A percentile compares a stretch with the other conserved stretches of the same genome.
phyloP scores from a whole-genome alignment of 1,140 invertebrate species.

The Drosophila tristis region DNA sequence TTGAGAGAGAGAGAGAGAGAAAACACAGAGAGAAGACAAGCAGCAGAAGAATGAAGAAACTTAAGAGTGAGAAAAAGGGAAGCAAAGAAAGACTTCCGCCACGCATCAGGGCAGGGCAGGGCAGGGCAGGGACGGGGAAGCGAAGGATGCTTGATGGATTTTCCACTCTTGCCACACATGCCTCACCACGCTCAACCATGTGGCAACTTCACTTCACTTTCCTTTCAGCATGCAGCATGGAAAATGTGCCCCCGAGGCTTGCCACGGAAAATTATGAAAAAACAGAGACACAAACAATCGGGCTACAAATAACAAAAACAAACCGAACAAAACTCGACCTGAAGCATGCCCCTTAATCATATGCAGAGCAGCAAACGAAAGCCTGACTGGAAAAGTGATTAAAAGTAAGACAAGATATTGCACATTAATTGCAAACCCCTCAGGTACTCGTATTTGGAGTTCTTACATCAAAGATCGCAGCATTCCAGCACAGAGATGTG shows the following conservation, averaged over 20 bases:
- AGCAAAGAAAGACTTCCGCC: neutral
- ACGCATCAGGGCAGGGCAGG: no score
- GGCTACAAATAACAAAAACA: neutral
- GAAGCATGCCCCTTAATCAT: no score
- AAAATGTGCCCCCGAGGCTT: constrained; percentile 8
- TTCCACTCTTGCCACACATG: constrained; percentile 2
- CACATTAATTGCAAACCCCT: no score
- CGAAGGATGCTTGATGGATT: no score
- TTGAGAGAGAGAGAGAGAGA: neutral
- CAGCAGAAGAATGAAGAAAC: no score
- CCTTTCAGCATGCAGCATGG: constrained; percentile 7
- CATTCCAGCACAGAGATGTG: no score
- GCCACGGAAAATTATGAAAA: neutral
- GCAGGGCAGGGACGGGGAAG: no score
- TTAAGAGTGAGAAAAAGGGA: neutral
- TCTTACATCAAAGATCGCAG: no score
- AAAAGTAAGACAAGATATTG: no score
- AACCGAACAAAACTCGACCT: neutral
- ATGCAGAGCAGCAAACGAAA: neutral
- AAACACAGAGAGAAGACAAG: neutral
- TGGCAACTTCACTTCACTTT: constrained; percentile 38
- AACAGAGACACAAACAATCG: no score
- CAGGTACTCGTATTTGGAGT: no score
- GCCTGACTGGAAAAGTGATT: no score
- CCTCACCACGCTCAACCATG: constrained; percentile 26